Conservation (phyloP, 2,888 invertebrate species). For the Mythimna impura region DNA sequence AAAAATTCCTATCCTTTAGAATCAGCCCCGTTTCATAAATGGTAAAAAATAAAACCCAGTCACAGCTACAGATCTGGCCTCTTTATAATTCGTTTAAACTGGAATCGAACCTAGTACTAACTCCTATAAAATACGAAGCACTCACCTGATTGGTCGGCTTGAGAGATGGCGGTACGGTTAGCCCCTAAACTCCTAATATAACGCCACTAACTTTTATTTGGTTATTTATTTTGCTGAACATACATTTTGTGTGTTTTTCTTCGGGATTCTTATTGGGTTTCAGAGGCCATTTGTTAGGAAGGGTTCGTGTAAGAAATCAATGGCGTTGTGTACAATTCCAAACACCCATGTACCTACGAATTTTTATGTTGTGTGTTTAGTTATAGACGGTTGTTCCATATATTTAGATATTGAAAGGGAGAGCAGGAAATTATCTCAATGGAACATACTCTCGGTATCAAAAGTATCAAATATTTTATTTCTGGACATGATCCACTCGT, state of each 20-base stretch:
- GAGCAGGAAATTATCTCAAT: too few relatives aligned
- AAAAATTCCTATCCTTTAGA: conserved; percentile 31
- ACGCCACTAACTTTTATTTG: conserved; percentile 56
- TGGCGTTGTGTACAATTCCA: neutral
- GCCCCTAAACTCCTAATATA: conserved; percentile 50
- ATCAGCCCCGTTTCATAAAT: neutral
- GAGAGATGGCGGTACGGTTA: conserved; percentile 62
- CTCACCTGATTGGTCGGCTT: conserved; percentile 78
- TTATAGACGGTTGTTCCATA: neutral
- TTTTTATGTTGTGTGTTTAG: neutral
- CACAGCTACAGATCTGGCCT: conserved; percentile 24
- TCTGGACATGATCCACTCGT: too few relatives aligned
- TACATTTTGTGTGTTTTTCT: conserved; percentile 36
- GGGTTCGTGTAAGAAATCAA: conserved; percentile 23
- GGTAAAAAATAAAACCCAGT: conserved; percentile 16
- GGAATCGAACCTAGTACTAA: conserved; percentile 65
- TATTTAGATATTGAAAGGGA: neutral
- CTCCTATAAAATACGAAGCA: conserved; percentile 76
- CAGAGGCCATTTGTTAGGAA: conserved; percentile 30
- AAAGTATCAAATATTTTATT: too few relatives aligned
- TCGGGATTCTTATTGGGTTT: conserved; percentile 34
- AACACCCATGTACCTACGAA: neutral
- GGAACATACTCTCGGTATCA: too few relatives aligned
- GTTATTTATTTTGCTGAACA: conserved; percentile 64
- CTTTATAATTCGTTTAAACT: conserved; percentile 66